Base-by-base conservation (phyloP, 1,140 invertebrate species). In the Parasteatoda tepidariorum region DNA sequence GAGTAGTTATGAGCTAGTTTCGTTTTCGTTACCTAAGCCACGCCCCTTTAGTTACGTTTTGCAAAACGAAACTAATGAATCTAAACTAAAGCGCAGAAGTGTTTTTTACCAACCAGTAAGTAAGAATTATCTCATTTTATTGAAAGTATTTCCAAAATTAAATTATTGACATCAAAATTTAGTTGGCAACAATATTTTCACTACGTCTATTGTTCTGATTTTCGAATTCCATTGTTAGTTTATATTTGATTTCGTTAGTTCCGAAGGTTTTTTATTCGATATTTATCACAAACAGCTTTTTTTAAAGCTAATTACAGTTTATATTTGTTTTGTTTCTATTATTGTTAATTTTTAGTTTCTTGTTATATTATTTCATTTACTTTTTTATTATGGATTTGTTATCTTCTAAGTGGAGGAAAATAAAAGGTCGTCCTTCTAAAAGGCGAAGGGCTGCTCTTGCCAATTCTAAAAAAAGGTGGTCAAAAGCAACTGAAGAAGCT, bases 41-140 rank as follows among this genome's bases (percentile, higher is more conserved):
- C 22, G 57, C n/a, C 57, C 57, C 57, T 61, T 61, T 61, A 22
- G 9, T 61, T 61, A 61, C 57, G 22, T 61, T 61, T 61, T 61
- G 57, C 22, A 61, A 24, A 61, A n/a, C n/a, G n/a, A 11, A 24
- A 22, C 22, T 61, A 6, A 11, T 22, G 22, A 11, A 24, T 11
- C 57, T 15, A 22, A 6, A 6, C 9, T 6, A 15, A 15, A 7
- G 5, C 22, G 57, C 11, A 11, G 6, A 15, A 61, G 6, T 11
- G 6, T 11, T 6, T 11, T 7, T 11, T 11, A 61, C 11, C 22
- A 11, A 11, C 6, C 22, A 11, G 22, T 6, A 61, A 22, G 11
- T 24, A 11, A 6, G 5, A 6, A 15, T 15, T 61, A 7, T 11
- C 22, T 15, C 6, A 24, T 11, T 11, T 11, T 24, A 61, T 11